phyloP scores from a whole-genome alignment of 2,797 vertebrate species.

The Phoebastria nigripes region DNA sequence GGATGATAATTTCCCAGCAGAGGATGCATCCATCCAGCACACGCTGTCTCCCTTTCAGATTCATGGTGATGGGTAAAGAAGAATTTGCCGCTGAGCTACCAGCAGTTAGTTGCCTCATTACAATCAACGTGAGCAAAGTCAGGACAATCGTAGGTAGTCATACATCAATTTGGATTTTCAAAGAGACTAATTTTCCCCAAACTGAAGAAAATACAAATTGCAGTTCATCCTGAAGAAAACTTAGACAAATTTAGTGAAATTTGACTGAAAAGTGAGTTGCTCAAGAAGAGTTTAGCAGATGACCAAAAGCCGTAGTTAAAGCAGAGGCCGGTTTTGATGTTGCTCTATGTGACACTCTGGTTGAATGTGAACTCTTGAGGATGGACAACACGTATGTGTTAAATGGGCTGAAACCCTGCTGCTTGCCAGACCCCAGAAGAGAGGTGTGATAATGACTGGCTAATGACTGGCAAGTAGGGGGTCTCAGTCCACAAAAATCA shows the following conservation, averaged over 20 bases:
- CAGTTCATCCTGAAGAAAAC: background rate
- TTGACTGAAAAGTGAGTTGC: background rate
- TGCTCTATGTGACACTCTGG: background rate
- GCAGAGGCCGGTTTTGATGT: background rate
- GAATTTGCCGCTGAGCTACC: background rate
- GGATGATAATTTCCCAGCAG: background rate
- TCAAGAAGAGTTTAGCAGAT: background rate
- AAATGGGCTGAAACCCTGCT: background rate
- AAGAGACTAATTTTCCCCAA: background rate
- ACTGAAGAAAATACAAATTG: background rate
- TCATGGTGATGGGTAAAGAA: background rate
- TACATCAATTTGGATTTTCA: background rate
- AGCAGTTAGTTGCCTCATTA: background rate
- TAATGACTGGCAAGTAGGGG: fast-evolving
- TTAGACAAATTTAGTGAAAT: background rate
- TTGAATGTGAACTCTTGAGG: background rate
- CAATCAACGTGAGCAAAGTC: background rate
- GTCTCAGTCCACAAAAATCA: background rate
- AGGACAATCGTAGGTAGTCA: background rate
- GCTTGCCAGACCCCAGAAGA: background rate
- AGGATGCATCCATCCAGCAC: background rate
- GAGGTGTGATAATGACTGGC: background rate
- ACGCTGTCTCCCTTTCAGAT: background rate
- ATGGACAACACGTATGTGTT: fast-evolving
- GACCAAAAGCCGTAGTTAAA: background rate